Base-by-base conservation (phyloP, 1,140 invertebrate species). In the Heliconius nattereri region DNA sequence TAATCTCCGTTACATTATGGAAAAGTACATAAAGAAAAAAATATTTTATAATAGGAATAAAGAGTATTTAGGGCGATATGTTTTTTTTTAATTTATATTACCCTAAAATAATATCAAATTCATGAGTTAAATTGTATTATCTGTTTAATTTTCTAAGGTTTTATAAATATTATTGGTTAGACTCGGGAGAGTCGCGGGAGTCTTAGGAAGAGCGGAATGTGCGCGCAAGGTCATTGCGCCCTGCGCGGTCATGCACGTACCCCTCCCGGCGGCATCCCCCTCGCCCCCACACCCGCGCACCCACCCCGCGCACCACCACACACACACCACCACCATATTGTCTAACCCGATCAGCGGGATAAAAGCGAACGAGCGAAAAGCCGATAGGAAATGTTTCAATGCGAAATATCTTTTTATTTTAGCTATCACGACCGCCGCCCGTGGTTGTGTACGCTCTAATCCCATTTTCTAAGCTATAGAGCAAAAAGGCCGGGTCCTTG, bases 161-260 rank as follows among this genome's bases (percentile, higher is more conserved):
- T 71, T 78, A 66, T 81, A 78, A 79, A 82, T 19, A 66, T 66
- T 66, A 66, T 29, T 66, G 84, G 78, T 80, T 86, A 86, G 86
- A 83, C 85, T 72, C 86, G 82, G 88, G 89, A 89, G 86, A 84
- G 86, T 89, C 90, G 88, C 87, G 86, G 87, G 91, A 90, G 88
- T 88, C 87, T 90, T 89, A 87, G 85, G 84, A 89, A 90, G 90
- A 88, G 91, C 90, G 91, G 92, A 94, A 94, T 94, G 92, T 88
- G 88, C 90, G 87, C 87, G 88, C 92, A 94, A 94, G 92, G 92
- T 94, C 92, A 92, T 94, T 94, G 92, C 90, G 92, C 92, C 90
- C 91, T 87, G 90, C 89, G 92, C 92, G 92, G 91, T 93, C 91
- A 93, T 91, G 91, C 89, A 89, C 91, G 89, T 88, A 87, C 85